Evolutionary conservation across 2,797 vertebrate species (phyloP).

Genomic region (Mus caroli): DNA sequence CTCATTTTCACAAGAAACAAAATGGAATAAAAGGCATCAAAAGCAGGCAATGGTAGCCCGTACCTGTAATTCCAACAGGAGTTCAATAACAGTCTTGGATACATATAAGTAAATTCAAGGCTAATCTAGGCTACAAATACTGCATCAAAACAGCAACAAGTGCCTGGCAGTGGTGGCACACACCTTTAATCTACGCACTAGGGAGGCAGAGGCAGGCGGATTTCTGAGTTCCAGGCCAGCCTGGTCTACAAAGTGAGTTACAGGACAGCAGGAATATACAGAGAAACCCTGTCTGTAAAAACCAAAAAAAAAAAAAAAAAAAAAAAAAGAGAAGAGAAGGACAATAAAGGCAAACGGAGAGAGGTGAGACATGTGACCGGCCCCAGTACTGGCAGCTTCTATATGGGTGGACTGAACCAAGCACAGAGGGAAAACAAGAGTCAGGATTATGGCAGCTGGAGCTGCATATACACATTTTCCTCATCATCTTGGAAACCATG

Average conservation of each 20-base stretch:
- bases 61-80: not conserved
- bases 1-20: conserved; percentile 59
- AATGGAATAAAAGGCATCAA: conserved; percentile 22
- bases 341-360: not conserved
- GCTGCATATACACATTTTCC: not conserved
- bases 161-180: too few species aligned
- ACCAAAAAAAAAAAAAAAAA: too few species aligned
- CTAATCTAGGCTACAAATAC: not conserved
- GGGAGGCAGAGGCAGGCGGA: too few species aligned
- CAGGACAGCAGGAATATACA: too few species aligned
- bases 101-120: not conserved
- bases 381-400: not conserved
- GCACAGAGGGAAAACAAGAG: not conserved
- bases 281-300: too few species aligned
- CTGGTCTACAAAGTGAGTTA: too few species aligned
- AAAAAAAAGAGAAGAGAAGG: not conserved
- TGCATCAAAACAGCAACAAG: not conserved
- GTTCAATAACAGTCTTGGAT: not conserved
- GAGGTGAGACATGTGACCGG: not conserved
- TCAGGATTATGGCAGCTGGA: not conserved
- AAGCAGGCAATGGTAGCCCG: not conserved
- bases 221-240: too few species aligned
- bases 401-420: not conserved
- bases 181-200: too few species aligned
- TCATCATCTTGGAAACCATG: not conserved